These are phyloP conservation scores for Sphenodon punctatus DNA, from an alignment of 2,797 vertebrate species.

Conservation along the genomic window DNA sequence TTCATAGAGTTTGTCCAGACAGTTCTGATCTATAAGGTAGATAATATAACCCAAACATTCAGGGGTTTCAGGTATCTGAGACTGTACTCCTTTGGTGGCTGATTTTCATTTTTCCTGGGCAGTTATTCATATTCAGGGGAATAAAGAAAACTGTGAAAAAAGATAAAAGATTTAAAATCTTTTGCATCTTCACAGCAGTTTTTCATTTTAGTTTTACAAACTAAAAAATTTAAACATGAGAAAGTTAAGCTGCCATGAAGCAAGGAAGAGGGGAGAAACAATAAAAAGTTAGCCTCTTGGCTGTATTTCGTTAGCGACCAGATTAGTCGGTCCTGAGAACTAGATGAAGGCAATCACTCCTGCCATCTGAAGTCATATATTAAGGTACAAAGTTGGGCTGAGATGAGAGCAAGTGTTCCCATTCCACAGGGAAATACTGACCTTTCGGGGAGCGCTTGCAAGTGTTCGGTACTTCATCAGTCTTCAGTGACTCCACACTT, in stretches of 20 bases:
- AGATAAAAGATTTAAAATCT: not conserved
- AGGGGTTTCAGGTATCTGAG: not conserved
- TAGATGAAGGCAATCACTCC: not conserved
- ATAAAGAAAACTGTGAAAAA: not conserved
- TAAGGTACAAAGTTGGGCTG: too few species aligned
- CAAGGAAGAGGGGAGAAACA: too few species aligned
- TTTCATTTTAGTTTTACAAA: too few species aligned
- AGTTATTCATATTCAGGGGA: not conserved
- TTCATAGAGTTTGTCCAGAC: not conserved
- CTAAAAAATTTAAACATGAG: too few species aligned
- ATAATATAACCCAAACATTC: not conserved
- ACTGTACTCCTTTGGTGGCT: rapidly evolving
- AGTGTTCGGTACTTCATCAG: too few species aligned
- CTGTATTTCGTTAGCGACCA: not conserved
- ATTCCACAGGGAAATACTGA: too few species aligned
- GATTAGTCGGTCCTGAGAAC: not conserved
- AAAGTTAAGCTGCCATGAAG: too few species aligned
- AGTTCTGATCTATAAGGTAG: not conserved
- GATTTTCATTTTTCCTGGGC: not conserved
- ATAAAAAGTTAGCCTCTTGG: too few species aligned
- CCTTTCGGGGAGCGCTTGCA: too few species aligned
- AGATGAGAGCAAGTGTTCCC: too few species aligned
- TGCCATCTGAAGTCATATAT: not conserved
- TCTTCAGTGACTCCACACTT: too few species aligned
- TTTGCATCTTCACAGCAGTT: too few species aligned